Base-by-base conservation (phyloP, 2,888 invertebrate species). In the Taenaris catops region DNA sequence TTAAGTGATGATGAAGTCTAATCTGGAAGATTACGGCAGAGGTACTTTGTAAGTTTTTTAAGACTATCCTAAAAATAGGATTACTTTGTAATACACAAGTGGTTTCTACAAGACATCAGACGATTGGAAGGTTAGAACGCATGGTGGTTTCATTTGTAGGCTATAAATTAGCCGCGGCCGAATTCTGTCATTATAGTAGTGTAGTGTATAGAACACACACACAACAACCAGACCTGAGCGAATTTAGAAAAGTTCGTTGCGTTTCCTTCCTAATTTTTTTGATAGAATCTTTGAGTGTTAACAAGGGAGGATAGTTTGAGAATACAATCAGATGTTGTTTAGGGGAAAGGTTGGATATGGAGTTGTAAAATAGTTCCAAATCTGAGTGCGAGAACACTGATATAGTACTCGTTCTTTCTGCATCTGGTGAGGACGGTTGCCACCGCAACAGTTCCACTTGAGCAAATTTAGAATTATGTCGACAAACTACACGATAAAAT, bases 281-380 rank as follows among this genome's bases (percentile, higher is more conserved):
- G 1, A 71, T 53, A 0, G 63, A 40, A 0, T 60, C 49, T 31
- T 53, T 63, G 1, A 66, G 37, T 8, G 52, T 58, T 9, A 47
- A 38, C 7, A 55, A 39, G 6, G 58, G 45, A 1, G 69, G 69
- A 26, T 63, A 61, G 3, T 49, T 40, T 0, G 64, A 44, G 0
- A 66, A 35, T 0, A 68, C 44, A 2, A 63, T 32, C 0, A 67
- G 27, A 16, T 55, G 60, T 17, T 63, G 63, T 19, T 44, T 19
- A 2, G 41, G 34, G 2, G 53, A 51, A 2, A 67, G 28, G 7
- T 44, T 38, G 6, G 47, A 37, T 28, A 53, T 43, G 1, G 57
- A 46, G 4, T 49, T 46, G 5, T 40, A 38, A 1, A 66, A 35
- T 4, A 53, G 25, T 17, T 38, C 31, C 0, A 66, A 27, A 29